These are phyloP conservation scores for Aspidiotus rigidus DNA, from an alignment of 2,888 invertebrate genomes.

Conservation along the genomic window DNA sequence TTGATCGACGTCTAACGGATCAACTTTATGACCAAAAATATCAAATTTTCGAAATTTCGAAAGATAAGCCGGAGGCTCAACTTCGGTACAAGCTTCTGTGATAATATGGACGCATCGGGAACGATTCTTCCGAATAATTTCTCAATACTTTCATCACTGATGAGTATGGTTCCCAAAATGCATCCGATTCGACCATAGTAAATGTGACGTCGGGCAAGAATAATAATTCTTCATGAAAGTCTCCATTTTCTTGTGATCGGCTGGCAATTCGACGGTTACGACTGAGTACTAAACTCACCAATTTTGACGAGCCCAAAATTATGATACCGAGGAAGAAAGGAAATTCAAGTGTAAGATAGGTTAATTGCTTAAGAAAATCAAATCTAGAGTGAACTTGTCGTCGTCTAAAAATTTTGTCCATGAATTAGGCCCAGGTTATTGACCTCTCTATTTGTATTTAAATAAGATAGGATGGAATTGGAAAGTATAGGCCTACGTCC, in stretches of 20 bases:
- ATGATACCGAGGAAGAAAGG: too few species aligned
- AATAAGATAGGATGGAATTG: too few species aligned
- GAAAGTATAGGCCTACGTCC: too few species aligned
- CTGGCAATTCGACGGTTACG: too few species aligned
- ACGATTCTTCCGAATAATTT: constrained; percentile 47
- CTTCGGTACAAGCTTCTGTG: constrained; percentile 45
- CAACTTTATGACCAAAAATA: not conserved
- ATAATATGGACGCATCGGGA: constrained; percentile 64
- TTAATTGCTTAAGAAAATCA: too few species aligned
- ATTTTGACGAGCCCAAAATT: too few species aligned
- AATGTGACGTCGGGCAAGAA: not conserved
- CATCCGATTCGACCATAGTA: constrained; percentile 52
- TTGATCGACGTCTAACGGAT: not conserved
- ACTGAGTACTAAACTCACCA: too few species aligned
- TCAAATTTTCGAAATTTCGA: not conserved
- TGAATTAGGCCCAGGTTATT: too few species aligned
- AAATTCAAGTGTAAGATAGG: too few species aligned
- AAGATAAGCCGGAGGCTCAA: not conserved
- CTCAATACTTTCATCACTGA: constrained; percentile 62
- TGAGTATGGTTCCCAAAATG: constrained; percentile 73
- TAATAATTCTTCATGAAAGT: not conserved
- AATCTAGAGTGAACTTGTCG: too few species aligned
- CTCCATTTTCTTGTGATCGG: constrained; percentile 6
- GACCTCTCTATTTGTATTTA: too few species aligned
- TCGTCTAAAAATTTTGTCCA: too few species aligned